These are phyloP conservation scores for Oncorhynchus mykiss DNA, from an alignment of 2,113 vertebrate genomes.

Conservation along the genomic window DNA sequence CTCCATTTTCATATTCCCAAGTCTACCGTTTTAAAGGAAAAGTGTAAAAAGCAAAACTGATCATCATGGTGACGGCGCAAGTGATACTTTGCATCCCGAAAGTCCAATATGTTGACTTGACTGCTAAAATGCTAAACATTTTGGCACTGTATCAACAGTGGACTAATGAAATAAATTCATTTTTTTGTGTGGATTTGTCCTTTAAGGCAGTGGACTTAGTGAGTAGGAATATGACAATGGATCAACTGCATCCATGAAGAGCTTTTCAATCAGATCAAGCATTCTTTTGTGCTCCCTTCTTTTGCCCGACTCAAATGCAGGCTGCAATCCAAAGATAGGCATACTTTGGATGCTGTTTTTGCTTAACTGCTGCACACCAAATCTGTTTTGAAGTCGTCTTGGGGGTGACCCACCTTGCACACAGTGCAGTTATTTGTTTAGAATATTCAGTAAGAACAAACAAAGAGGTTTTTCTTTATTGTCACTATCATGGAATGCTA, in stretches of 20 bases:
- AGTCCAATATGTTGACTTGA: no score
- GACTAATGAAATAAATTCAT: neutral
- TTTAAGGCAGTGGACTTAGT: slow-evolving; percentile 1
- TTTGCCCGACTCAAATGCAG: slow-evolving; percentile 33
- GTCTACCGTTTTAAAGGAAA: neutral
- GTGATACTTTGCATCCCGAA: no score
- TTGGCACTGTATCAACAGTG: no score
- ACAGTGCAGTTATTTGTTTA: slow-evolving; percentile 22
- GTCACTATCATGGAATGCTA: slow-evolving; percentile 15
- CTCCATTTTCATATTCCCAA: neutral
- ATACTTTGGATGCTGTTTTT: slow-evolving; percentile 15
- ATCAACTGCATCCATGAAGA: neutral
- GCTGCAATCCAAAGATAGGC: slow-evolving; percentile 44
- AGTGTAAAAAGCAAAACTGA: no score
- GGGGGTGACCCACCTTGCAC: slow-evolving; percentile 9
- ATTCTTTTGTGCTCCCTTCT: neutral
- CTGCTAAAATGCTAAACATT: no score
- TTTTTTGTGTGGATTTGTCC: neutral
- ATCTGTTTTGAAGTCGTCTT: neutral
- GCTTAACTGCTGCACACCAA: neutral
- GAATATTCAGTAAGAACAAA: neutral
- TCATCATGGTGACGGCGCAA: no score
- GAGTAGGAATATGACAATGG: neutral
- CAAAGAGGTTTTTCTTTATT: slow-evolving; percentile 23
- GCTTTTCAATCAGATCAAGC: slow-evolving; percentile 11